Conservation (phyloP, 2,888 invertebrate genomes). For the Sussaba pulchella region DNA sequence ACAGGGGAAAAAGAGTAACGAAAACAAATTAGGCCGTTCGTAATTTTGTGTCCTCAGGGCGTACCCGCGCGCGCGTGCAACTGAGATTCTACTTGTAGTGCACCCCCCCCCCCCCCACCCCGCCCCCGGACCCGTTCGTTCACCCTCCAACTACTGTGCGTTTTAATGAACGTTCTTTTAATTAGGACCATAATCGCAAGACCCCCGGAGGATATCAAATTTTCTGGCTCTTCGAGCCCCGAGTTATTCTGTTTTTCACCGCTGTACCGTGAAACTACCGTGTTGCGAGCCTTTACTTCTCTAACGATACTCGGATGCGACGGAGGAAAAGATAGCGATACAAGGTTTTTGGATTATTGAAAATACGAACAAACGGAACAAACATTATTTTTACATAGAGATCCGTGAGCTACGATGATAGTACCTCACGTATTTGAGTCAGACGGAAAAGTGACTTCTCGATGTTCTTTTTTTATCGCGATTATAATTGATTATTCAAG, state of each 20-base stretch:
- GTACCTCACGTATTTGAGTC: too few species aligned
- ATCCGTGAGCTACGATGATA: background rate
- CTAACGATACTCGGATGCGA: background rate
- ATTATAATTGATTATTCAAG: too few species aligned
- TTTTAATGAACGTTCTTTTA: conserved; percentile 79
- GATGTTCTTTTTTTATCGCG: too few species aligned
- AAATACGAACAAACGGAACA: background rate
- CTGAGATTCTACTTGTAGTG: conserved; percentile 46
- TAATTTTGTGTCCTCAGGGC: conserved; percentile 73
- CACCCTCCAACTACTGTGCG: conserved; percentile 5
- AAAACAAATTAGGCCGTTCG: conserved; percentile 78
- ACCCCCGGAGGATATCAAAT: conserved; percentile 61
- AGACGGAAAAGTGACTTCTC: too few species aligned
- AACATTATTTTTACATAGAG: background rate
- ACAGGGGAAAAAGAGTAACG: conserved; percentile 68
- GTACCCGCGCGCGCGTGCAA: too few species aligned
- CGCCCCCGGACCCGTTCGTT: too few species aligned
- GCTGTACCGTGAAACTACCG: background rate
- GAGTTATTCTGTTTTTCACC: conserved; percentile 20
- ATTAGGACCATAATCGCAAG: conserved; percentile 77
- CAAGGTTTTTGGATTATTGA: background rate
- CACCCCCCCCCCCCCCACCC: conserved; percentile 50
- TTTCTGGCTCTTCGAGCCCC: conserved; percentile 51
- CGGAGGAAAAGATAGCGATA: background rate
- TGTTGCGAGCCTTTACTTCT: background rate